These are phyloP conservation scores for Actinemys pallida DNA, from an alignment of 2,113 vertebrate species.

Conservation along the genomic window DNA sequence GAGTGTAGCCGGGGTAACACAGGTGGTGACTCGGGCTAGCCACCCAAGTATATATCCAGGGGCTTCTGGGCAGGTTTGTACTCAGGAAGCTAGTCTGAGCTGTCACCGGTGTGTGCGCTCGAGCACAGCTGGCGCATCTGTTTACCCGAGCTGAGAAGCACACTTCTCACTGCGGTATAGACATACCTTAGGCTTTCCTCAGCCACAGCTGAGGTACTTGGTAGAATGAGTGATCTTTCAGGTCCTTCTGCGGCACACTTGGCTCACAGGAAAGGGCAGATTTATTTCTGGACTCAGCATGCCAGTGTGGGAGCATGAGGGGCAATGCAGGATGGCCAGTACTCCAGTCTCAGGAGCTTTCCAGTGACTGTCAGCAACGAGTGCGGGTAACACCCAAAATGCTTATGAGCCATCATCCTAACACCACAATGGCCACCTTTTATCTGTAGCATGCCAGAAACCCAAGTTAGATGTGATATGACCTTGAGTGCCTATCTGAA, in stretches of 20 bases:
- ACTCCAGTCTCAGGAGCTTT: background rate
- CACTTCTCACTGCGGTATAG: background rate
- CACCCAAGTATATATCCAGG: background rate
- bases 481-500: background rate
- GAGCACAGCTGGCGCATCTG: background rate
- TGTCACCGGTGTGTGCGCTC: background rate
- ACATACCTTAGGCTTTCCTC: background rate
- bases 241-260: background rate
- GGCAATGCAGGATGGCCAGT: background rate
- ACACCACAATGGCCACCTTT: background rate
- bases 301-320: rapidly evolving
- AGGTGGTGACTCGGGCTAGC: background rate
- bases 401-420: background rate
- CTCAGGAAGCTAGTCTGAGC: background rate
- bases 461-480: background rate
- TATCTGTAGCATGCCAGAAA: background rate
- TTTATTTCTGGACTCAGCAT: background rate
- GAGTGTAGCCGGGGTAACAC: background rate
- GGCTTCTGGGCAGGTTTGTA: background rate
- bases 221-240: rapidly evolving
- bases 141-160: background rate
- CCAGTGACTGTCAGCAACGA: background rate
- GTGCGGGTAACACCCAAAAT: background rate
- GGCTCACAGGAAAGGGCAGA: background rate
- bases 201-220: background rate